Evolutionary conservation across 2,888 invertebrate species (phyloP), one percentile per base, ranked within the genome.

Genomic region (Capitulum mitella): DNA sequence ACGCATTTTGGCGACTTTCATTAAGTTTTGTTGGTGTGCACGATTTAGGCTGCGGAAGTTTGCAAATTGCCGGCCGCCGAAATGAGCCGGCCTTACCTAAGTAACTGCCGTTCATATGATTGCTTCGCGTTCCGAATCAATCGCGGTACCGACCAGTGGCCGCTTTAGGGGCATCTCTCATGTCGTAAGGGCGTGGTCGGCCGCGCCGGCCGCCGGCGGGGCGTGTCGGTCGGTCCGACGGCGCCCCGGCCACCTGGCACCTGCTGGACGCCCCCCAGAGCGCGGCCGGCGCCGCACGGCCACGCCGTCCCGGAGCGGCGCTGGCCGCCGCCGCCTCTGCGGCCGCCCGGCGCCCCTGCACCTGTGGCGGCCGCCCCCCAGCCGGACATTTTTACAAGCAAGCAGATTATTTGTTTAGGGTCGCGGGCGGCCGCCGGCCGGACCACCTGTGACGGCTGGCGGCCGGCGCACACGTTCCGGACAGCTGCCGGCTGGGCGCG

Each of bases 1-100:
- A 70, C 70, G 70, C 40, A 40, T 70, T 70, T 70, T 70, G 70
- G 70, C 26, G 70, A 70, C 70, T 70, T 70, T 70, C 70, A 70
- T 70, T 70, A 70, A 70, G 70, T 40, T 70, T 37, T 70, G 37
- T 40, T 40, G 70, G 29, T 70, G 70, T 70, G 40, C 70, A 70
- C 70, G 3, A 70, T 70, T 70, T 40, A 40, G 70, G 40, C 37
- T 6, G 40, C 70, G 26, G 70, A 16, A 70, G 37, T 70, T 26
- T 70, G 70, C 70, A 40, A 70, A 70, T 70, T 70, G 37, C 40
- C 26, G 3, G 26, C 19, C 5, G 26, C 70, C 40, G 26, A 40
- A 70, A 70, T 40, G 37, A 70, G 70, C 26, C 40, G 1, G 26
- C 37, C 10, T 2, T 6, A 19, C 37, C 70, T 37, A 70, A 40